These are phyloP conservation scores for Mystacides longicornis DNA, from an alignment of 2,888 invertebrate species.

Conservation along the genomic window DNA sequence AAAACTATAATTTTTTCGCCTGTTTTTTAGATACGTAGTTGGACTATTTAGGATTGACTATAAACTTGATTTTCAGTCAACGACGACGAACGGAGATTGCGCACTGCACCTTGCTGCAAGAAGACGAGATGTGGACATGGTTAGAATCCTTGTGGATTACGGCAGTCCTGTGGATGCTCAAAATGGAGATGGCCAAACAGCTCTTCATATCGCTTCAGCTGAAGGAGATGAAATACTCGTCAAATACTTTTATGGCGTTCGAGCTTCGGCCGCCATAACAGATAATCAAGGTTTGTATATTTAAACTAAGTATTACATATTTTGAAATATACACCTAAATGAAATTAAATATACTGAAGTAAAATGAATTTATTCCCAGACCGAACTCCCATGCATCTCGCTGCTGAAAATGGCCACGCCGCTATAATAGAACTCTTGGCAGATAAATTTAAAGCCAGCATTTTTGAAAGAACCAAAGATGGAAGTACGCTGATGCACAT, in stretches of 20 bases:
- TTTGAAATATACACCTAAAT: not conserved
- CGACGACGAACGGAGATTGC: slow-evolving; percentile 82
- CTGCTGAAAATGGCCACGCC: slow-evolving; percentile 96
- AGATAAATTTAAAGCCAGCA: slow-evolving; percentile 96
- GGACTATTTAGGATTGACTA: not conserved
- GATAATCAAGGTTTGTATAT: slow-evolving; percentile 72
- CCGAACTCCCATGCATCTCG: slow-evolving; percentile 94
- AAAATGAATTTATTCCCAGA: slow-evolving; percentile 51
- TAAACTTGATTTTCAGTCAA: slow-evolving; percentile 46
- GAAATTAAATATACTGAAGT: too few relatives aligned
- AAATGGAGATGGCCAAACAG: slow-evolving; percentile 91
- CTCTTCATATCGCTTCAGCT: slow-evolving; percentile 91
- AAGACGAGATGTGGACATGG: slow-evolving; percentile 87
- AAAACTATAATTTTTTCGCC: not conserved
- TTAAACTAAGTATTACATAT: not conserved
- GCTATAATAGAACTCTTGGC: slow-evolving; percentile 90
- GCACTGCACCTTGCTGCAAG: slow-evolving; percentile 93
- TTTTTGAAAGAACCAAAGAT: slow-evolving; percentile 93
- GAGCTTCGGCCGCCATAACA: slow-evolving; percentile 89
- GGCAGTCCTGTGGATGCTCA: slow-evolving; percentile 87
- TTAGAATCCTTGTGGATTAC: slow-evolving; percentile 84
- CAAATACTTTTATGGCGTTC: slow-evolving; percentile 90
- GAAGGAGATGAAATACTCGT: slow-evolving; percentile 92
- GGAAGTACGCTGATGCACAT: slow-evolving; percentile 99
- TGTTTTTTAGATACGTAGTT: not conserved